A percentile compares a stretch with the other conserved stretches of the same genome.
phyloP scores from a whole-genome alignment of 2,888 invertebrate genomes.

The Alsophila aescularia region DNA sequence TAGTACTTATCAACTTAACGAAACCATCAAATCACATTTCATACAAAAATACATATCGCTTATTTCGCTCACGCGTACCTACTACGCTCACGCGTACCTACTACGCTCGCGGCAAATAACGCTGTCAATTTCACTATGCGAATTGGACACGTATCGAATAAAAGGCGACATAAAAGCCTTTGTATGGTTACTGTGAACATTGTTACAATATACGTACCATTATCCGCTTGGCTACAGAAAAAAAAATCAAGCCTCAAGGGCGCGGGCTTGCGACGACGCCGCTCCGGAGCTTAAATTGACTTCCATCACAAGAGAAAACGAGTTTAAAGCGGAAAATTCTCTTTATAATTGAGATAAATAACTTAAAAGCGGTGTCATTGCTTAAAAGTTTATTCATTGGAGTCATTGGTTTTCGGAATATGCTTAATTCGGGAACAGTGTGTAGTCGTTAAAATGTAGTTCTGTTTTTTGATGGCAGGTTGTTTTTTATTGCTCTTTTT shows the following conservation, averaged over 20 bases:
- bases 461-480: too few relatives aligned
- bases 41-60: constrained; percentile 4
- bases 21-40: constrained; percentile 1
- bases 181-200: constrained; percentile 15
- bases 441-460: too few relatives aligned
- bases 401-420: background rate
- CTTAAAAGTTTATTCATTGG: background rate
- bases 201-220: constrained; percentile 17
- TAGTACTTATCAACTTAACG: background rate
- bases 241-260: constrained; percentile 31
- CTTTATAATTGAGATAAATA: constrained; percentile 24
- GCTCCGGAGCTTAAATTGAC: constrained; percentile 39
- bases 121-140: constrained; percentile 6
- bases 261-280: constrained; percentile 6
- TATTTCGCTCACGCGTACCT: background rate
- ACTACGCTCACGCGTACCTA: background rate
- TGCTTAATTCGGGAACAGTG: too few relatives aligned
- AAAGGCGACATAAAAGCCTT: constrained; percentile 13
- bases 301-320: constrained; percentile 45
- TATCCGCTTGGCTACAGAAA: background rate
- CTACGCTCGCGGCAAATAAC: constrained; percentile 8
- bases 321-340: constrained; percentile 36
- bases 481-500: too few relatives aligned
- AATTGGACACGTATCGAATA: constrained; percentile 21
- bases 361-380: background rate